Conservation (phyloP, 2,888 invertebrate species). For the Embidobia sp. region DNA sequence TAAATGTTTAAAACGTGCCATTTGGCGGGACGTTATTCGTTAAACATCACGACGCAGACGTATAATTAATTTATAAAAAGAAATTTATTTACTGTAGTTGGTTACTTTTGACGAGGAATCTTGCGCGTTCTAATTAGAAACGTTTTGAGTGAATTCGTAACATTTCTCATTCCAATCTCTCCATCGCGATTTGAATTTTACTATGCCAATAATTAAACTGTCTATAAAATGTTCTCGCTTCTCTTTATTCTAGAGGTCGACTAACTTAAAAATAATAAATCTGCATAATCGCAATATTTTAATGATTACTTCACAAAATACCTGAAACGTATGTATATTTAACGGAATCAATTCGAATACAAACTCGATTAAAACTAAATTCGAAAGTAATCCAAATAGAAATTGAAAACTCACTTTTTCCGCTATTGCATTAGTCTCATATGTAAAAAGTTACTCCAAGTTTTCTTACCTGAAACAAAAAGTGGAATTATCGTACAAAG, state of each 20-base stretch:
- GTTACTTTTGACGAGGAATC: not conserved
- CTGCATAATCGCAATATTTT: too few species aligned
- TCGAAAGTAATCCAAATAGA: conserved; percentile 9
- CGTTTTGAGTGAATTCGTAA: too few species aligned
- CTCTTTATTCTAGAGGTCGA: too few species aligned
- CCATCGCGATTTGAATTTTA: too few species aligned
- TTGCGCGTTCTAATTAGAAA: conserved; percentile 12
- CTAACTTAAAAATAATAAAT: too few species aligned
- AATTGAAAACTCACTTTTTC: conserved; percentile 32
- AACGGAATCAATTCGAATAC: conserved; percentile 9
- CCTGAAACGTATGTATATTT: too few species aligned
- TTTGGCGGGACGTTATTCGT: conserved; percentile 15
- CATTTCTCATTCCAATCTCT: too few species aligned
- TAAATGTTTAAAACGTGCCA: conserved; percentile 8
- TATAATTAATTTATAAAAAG: conserved; percentile 13
- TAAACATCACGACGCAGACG: not conserved
- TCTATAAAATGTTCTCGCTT: too few species aligned
- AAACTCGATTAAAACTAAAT: conserved; percentile 16
- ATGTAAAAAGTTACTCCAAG: conserved; percentile 23
- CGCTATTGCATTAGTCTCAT: not conserved
- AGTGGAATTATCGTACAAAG: conserved; percentile 21
- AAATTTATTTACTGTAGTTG: conserved; percentile 9
- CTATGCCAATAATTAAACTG: too few species aligned
- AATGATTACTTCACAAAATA: too few species aligned
- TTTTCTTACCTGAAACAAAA: conserved; percentile 35